phyloP scores from a whole-genome alignment of 2,888 invertebrate species.

The Harpalus rufipes region DNA sequence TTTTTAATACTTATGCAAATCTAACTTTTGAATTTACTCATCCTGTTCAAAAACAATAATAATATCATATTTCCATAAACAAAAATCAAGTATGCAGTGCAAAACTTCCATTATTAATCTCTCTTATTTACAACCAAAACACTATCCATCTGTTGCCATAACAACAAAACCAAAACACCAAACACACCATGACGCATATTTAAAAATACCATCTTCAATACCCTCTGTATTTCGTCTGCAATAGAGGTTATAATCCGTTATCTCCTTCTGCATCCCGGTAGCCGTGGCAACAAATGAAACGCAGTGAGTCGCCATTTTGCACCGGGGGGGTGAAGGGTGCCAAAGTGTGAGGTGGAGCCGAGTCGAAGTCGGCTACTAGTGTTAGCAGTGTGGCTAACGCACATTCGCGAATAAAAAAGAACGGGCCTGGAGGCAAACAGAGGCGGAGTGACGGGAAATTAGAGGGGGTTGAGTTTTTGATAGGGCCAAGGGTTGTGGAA shows the following conservation, averaged over 20 bases:
- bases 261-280: constrained; percentile 4
- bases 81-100: constrained; percentile 10
- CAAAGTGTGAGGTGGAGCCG: constrained; percentile 30
- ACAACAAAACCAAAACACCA: neutral
- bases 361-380: constrained; percentile 47
- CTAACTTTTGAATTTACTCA: neutral
- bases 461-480: neutral
- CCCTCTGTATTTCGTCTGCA: neutral
- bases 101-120: too few relatives aligned
- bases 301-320: constrained; percentile 27
- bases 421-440: neutral
- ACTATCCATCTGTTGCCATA: neutral
- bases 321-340: constrained; percentile 23
- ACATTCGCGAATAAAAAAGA: neutral
- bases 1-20: neutral
- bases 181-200: constrained; percentile 23
- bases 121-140: too few relatives aligned
- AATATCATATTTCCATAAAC: neutral
- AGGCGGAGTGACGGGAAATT: neutral
- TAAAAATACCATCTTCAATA: constrained; percentile 29
- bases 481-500: neutral
- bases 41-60: neutral
- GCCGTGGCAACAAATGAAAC: constrained; percentile 29
- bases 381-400: constrained; percentile 27
- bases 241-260: neutral